Evolutionary conservation across 2,888 invertebrate species (phyloP), one percentile per base, ranked within the genome.

Genomic region (Galerucella calmariensis): DNA sequence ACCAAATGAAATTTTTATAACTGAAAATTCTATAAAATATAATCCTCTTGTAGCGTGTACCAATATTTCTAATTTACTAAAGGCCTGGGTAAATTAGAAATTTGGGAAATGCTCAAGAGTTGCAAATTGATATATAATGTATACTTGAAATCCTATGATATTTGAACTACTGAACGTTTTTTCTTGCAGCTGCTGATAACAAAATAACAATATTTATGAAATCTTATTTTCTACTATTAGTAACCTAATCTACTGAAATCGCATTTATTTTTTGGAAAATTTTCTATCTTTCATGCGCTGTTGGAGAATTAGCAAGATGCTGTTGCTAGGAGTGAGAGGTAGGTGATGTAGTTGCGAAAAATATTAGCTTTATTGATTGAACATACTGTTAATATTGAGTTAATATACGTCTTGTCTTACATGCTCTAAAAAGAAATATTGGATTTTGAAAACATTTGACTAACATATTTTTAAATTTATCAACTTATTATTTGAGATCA

Each of bases 331-430:
- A 67, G 11, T 41, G 24, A 16, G 24, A 69, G 69, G 69, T 69
- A 69, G 69, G 69, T 69, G 69, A 61, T 27, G 61, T 69, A 69
- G 69, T 58, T 68, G 59, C 44, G 10, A 16, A 35, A 62, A 62
- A 35, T 14, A 27, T 14, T 41, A 10, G 20, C 35, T 35, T 35
- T 46, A 12, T 48, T 14, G 14, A 48, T 48, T 12, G 10, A 48
- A 48, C 14, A 14, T 48, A 12, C 48, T 48, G 3, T 48, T 48
- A 5, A 48, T 48, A 48, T 48, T 48, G 48, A 48, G 48, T 12
- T 12, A 1, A 4, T 46, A 27, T 46, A 35, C 35, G 35, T 41
- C 1, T 41, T 41, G 8, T 41, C 35, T 41, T 41, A 41, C 8
- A 41, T 41, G 35, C 1, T 41, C 8, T 41, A 41, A 41, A 41